Evolutionary conservation across 2,888 invertebrate genomes (phyloP).

Genomic region (Mimumesa dahlbomi): DNA sequence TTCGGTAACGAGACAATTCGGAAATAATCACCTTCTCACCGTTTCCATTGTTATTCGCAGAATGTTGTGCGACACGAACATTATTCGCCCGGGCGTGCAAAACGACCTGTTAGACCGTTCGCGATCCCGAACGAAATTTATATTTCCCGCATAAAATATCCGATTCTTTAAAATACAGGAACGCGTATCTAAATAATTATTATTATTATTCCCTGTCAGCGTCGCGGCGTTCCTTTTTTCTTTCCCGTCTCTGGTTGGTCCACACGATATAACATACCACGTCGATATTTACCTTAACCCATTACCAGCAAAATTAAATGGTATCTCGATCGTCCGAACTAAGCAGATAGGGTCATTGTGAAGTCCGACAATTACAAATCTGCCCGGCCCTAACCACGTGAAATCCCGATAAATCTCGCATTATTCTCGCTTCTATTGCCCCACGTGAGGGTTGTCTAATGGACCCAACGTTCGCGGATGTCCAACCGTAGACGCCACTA

Average conservation of each 20-base stretch:
- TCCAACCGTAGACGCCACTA: slow-evolving; percentile 2
- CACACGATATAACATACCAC: no score
- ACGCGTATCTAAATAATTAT: no score
- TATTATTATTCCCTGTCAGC: no score
- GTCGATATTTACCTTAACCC: no score
- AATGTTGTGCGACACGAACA: slow-evolving; percentile 16
- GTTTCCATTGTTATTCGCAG: not conserved
- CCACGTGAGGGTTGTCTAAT: slow-evolving; percentile 6
- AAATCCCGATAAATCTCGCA: slow-evolving; percentile 69
- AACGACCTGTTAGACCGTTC: slow-evolving; percentile 19
- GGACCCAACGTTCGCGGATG: slow-evolving; percentile 2
- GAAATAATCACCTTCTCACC: slow-evolving; percentile 16
- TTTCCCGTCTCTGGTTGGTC: no score
- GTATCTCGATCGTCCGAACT: slow-evolving; percentile 15
- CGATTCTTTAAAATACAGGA: no score
- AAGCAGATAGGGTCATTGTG: slow-evolving; percentile 28
- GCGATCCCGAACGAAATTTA: no score
- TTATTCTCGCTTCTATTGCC: slow-evolving; percentile 59
- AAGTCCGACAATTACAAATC: slow-evolving; percentile 70
- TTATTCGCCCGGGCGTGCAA: slow-evolving; percentile 3
- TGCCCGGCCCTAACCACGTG: slow-evolving; percentile 49
- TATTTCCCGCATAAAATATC: no score
- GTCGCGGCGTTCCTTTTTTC: no score
- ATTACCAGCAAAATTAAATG: no score
- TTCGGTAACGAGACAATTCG: slow-evolving; percentile 42